Percentiles rank a stretch among this genome's conserved stretches.
These are phyloP conservation scores for Papilio elwesi DNA, from an alignment of 2,888 invertebrate species.

Conservation along the genomic window DNA sequence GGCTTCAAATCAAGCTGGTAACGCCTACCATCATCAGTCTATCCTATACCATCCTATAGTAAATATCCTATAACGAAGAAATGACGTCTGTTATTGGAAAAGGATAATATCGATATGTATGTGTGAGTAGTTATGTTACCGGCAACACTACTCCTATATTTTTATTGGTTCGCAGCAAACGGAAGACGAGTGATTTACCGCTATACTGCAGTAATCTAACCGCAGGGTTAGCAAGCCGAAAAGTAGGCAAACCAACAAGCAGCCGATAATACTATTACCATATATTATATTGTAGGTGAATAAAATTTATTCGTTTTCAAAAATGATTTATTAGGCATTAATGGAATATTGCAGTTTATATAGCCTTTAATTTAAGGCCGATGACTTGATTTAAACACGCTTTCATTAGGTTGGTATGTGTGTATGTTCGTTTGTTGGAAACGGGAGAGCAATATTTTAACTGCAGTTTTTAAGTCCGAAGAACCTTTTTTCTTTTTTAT, in stretches of 20 bases:
- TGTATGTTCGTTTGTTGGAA: neutral
- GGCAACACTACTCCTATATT: neutral
- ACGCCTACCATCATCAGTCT: no score
- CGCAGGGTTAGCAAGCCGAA: constrained; percentile 12
- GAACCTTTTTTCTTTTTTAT: neutral
- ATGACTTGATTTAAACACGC: no score
- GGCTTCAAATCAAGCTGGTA: no score
- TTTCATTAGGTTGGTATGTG: no score
- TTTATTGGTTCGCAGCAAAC: neutral
- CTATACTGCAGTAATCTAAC: neutral
- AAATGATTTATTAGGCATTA: neutral
- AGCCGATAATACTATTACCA: neutral
- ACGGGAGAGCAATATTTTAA: neutral
- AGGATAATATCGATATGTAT: neutral
- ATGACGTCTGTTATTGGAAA: neutral
- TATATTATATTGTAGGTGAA: neutral
- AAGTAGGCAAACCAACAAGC: constrained; percentile 2
- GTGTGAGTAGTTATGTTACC: neutral
- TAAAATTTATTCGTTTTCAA: neutral
- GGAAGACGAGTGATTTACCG: constrained; percentile 5
- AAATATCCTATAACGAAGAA: no score
- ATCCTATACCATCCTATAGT: no score
- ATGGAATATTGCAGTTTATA: neutral
- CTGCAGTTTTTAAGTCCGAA: neutral
- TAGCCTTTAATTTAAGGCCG: no score